Percentiles rank a stretch among this genome's conserved stretches.
phyloP scores from a whole-genome alignment of 2,797 vertebrate genomes.

The Mionectes olivaceus region DNA sequence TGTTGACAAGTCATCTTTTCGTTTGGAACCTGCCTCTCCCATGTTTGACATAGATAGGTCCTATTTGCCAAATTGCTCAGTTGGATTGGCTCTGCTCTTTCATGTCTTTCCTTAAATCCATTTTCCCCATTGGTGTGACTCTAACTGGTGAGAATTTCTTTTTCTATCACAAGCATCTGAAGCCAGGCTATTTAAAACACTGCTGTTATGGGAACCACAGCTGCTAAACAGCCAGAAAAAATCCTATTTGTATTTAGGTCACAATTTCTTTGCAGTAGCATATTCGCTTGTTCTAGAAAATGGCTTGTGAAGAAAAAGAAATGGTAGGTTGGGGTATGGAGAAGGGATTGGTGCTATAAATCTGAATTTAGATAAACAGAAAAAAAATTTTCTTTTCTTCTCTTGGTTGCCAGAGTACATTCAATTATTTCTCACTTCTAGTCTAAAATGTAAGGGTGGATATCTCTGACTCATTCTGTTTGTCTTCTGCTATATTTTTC shows the following conservation, averaged over 20 bases:
- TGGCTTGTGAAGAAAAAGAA: background rate
- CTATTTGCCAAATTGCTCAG: slow-evolving; percentile 31
- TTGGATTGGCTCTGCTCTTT: background rate
- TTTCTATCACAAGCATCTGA: background rate
- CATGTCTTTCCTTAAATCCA: background rate
- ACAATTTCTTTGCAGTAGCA: background rate
- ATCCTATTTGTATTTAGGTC: slow-evolving; percentile 47
- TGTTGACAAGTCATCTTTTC: background rate
- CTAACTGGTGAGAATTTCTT: background rate
- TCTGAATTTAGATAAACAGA: background rate
- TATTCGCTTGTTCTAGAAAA: background rate
- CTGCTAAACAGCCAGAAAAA: slow-evolving; percentile 23
- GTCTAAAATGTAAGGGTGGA: background rate
- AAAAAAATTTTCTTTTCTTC: background rate
- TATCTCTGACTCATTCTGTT: slow-evolving; percentile 13
- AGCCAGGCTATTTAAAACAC: slow-evolving; percentile 20
- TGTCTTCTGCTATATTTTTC: background rate
- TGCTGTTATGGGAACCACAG: slow-evolving; percentile 37
- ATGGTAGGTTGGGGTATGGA: background rate
- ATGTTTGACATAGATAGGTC: background rate
- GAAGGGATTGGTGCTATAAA: background rate
- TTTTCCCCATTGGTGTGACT: background rate
- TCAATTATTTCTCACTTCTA: background rate
- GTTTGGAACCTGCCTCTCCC: background rate
- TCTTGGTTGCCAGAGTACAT: fast-evolving